Base-by-base conservation (phyloP, 2,888 invertebrate species). In the Steinernema scapterisci region DNA sequence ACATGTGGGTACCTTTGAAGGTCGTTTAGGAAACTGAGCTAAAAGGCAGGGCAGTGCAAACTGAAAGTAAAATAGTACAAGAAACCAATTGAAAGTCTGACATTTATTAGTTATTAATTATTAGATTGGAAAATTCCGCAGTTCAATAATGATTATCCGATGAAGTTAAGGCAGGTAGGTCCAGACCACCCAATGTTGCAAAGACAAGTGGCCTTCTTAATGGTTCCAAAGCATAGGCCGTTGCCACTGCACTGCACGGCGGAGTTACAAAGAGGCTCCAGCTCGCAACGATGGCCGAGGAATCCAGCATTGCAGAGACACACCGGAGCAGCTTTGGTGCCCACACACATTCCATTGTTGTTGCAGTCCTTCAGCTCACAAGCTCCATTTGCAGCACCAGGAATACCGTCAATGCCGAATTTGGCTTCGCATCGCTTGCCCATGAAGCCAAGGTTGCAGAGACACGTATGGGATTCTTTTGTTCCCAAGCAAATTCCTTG, bases 181-280 rank as follows among this genome's bases (percentile, higher is more conserved):
- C 95, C 95, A 0, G 94, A 94, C 95, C 95, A 96, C 0, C 96
- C 96, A 11, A 95, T 89, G 86, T 94, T 92, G 87, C 96, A 96
- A 5, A 78, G 71, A 56, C 82, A 83, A 31, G 74, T 75, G 73
- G 77, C 81, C 0, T 80, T 80, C 31, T 81, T 80, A 51, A 76
- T 44, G 3, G 80, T 78, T 11, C 82, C 82, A 11, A 81, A 2
- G 70, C 82, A 83, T 3, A 81, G n/a, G 11, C 82, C 82, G 54
- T 82, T 77, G 38, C 78, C 77, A 5, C 78, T 77, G 70, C 82
- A 83, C 23, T 79, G 76, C 6, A 80, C 73, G 6, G 77, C 75
- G 31, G 78, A 75, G 25, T 79, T 78, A 70, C 81, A 81, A 7
- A 79, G 78, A 16, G 81, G 81, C 23, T 81, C 82, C 2, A 82